Conservation (phyloP, 2,113 vertebrate genomes). For the Sakesphorus luctuosus region DNA sequence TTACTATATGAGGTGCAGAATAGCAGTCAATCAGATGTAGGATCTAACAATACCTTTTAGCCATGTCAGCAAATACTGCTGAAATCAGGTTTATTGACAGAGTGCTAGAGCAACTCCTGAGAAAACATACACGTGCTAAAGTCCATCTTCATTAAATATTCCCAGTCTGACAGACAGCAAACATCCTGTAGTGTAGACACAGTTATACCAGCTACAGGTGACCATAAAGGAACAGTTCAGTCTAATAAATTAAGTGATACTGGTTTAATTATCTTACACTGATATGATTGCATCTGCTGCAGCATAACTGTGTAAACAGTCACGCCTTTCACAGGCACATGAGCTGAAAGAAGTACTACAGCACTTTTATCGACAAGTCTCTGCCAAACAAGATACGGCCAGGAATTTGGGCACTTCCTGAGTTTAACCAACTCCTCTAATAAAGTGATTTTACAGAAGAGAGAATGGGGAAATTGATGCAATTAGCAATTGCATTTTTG, state of each 20-base stretch:
- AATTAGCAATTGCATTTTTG: slow-evolving; percentile 29
- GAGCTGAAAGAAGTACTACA: neutral
- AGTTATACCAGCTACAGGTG: neutral
- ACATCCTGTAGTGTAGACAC: rapidly evolving
- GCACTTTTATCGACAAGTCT: neutral
- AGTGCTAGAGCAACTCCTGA: neutral
- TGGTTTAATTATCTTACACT: neutral
- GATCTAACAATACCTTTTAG: neutral
- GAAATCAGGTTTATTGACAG: neutral
- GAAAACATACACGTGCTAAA: neutral
- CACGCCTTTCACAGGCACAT: neutral
- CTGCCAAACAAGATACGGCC: neutral
- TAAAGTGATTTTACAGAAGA: slow-evolving; percentile 42
- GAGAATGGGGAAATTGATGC: neutral
- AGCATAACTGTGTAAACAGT: neutral
- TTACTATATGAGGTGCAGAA: neutral
- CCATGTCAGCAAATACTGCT: neutral
- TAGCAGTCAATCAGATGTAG: neutral
- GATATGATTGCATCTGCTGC: neutral
- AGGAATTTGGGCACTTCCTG: slow-evolving; percentile 31
- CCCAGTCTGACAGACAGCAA: neutral
- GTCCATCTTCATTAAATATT: neutral
- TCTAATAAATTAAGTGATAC: neutral
- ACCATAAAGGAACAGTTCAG: neutral
- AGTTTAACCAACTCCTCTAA: slow-evolving; percentile 43